Base-by-base conservation (phyloP, 2,113 vertebrate species). In the Scalopus aquaticus region DNA sequence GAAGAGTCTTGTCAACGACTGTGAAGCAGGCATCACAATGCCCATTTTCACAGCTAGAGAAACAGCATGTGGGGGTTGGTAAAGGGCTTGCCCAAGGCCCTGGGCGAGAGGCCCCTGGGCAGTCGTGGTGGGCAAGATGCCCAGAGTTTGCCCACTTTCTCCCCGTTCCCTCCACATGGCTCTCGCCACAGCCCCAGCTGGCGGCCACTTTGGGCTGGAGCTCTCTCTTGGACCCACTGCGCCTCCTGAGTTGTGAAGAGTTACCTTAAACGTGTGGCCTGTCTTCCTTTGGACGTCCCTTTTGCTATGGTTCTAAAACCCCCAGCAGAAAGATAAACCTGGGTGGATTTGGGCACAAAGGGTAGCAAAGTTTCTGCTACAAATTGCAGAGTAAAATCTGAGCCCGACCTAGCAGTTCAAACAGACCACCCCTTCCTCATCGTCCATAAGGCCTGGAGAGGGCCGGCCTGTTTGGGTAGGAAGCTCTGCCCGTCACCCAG, bases 91-190 rank as follows among this genome's bases (percentile, higher is more conserved):
- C 51, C 44, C 1, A 3, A 37, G 13, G 64, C 32, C 30, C n/a
- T 4, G 15, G 30, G 3, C 28, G 37, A 83, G 58, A 42, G 80
- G 15, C 44, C 4, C 24, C 12, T 32, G 28, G 44, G 1, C 37
- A 70, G 69, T 0, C 0, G 6, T 46, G 39, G 10, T 46, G 62
- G 51, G 35, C 5, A 24, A 72, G 54, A 24, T 30, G 11, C 35
- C 42, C 9, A n/a, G 56, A 67, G 32, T 9, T 35, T 35, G 17
- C 13, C 64, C 8, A 37, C 9, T n/a, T 51, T 60, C 42, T 28
- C 32, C 37, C 35, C 56, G 10, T 8, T 4, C 6, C 7, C 24
- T 64, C 11, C 26, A 0, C 0, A 0, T 13, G 49, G 42, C 28
- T 35, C 28, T 24, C 12, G 58, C 32, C 32, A 44, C 37, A n/a